A percentile compares a stretch with the other conserved stretches of the same genome.
phyloP scores from a whole-genome alignment of 2,888 invertebrate genomes.

The Drosophila mimetica region DNA sequence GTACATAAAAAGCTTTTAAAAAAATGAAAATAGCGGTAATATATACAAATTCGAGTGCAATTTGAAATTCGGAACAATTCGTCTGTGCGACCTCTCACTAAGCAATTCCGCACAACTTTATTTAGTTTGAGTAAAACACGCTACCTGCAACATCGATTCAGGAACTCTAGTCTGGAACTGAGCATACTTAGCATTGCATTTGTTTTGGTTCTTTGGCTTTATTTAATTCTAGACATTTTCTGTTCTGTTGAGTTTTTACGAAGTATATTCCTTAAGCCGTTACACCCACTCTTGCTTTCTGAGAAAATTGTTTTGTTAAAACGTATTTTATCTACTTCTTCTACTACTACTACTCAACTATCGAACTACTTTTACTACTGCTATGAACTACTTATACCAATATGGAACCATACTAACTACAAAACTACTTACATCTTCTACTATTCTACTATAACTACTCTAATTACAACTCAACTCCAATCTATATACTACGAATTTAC shows the following conservation, averaged over 20 bases:
- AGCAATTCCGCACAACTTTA: slow-evolving; percentile 9
- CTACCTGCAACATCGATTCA: slow-evolving; percentile 5
- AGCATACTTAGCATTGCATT: slow-evolving; percentile 14
- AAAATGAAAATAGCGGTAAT: too few species aligned
- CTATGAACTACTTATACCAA: slow-evolving; percentile 60
- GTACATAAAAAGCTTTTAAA: slow-evolving; percentile 31
- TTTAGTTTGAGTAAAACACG: slow-evolving; percentile 12
- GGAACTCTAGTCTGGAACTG: slow-evolving; percentile 12
- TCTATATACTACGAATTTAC: slow-evolving; percentile 81
- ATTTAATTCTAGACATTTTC: not conserved
- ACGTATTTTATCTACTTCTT: slow-evolving; percentile 74
- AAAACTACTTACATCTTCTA: slow-evolving; percentile 82
- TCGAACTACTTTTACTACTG: slow-evolving; percentile 66
- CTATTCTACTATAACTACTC: slow-evolving; percentile 74
- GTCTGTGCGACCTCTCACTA: not conserved
- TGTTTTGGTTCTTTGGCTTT: slow-evolving; percentile 2
- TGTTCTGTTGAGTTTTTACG: slow-evolving; percentile 12
- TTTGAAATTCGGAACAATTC: slow-evolving; percentile 4
- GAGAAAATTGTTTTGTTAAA: slow-evolving; percentile 63
- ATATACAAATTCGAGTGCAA: not conserved
- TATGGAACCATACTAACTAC: slow-evolving; percentile 81
- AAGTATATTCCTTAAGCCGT: slow-evolving; percentile 46
- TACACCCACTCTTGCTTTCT: slow-evolving; percentile 64
- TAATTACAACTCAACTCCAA: slow-evolving; percentile 75
- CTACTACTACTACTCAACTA: slow-evolving; percentile 69